Conservation (phyloP, 1,140 invertebrate species). For the Dendroctonus ponderosae region DNA sequence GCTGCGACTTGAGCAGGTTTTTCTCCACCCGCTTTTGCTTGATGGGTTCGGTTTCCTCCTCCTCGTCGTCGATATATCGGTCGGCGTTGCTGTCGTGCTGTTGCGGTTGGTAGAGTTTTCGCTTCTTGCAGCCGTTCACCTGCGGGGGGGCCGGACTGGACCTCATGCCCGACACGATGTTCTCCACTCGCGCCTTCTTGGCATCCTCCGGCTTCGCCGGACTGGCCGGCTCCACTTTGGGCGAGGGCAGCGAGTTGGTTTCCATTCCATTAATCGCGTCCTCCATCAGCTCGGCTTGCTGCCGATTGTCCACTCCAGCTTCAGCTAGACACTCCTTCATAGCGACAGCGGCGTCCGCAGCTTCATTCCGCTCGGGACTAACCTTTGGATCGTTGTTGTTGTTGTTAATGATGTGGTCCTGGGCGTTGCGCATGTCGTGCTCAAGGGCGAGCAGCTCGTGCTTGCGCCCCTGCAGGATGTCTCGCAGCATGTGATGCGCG, state of each 20-base stretch:
- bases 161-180: conserved; percentile 89
- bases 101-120: conserved; percentile 95
- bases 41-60: conserved; percentile 73
- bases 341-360: conserved; percentile 58
- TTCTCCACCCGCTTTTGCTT: conserved; percentile 81
- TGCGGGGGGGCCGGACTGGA: conserved; percentile 72
- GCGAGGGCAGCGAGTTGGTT: conserved; percentile 69
- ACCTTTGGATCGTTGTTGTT: conserved; percentile 53
- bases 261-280: conserved; percentile 64
- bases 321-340: conserved; percentile 62
- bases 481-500: conserved; percentile 77
- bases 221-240: conserved; percentile 68
- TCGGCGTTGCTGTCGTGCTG: conserved; percentile 81
- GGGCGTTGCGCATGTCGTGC: conserved; percentile 57
- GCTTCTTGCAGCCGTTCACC: conserved; percentile 91
- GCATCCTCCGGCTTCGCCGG: conserved; percentile 68
- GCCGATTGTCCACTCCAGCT: conserved; percentile 55
- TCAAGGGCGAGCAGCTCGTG: conserved; percentile 69
- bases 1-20: conserved; percentile 78
- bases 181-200: conserved; percentile 90
- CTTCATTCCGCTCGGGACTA: conserved; percentile 60
- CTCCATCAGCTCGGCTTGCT: conserved; percentile 56
- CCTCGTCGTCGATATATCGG: conserved; percentile 72
- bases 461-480: conserved; percentile 78
- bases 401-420: conserved; percentile 54